Conservation (phyloP, 2,888 invertebrate species). For the Parascotia fuliginaria region DNA sequence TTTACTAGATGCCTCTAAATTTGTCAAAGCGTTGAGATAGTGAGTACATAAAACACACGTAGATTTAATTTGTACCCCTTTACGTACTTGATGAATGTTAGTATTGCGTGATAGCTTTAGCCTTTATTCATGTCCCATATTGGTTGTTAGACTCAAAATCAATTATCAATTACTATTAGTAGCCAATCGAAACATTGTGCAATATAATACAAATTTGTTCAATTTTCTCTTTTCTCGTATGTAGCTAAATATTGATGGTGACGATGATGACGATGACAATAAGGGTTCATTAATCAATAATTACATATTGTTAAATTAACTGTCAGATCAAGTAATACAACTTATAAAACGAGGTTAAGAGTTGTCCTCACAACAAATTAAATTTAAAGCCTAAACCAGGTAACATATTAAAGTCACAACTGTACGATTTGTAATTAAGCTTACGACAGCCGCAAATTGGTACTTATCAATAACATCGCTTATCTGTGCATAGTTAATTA, state of each 20-base stretch:
- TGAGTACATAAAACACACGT: slow-evolving; percentile 37
- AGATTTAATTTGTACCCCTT: slow-evolving; percentile 14
- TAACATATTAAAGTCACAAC: slow-evolving; percentile 29
- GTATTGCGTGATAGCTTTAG: background rate
- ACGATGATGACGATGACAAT: too few relatives aligned
- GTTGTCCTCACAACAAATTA: background rate
- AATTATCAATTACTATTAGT: too few relatives aligned
- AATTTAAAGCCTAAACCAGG: background rate
- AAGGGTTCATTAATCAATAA: too few relatives aligned
- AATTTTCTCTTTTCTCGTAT: too few relatives aligned
- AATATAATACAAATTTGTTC: too few relatives aligned
- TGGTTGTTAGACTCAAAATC: too few relatives aligned
- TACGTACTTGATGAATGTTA: too few relatives aligned
- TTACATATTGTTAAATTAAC: background rate
- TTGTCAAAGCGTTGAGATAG: slow-evolving; percentile 58
- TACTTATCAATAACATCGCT: slow-evolving; percentile 45
- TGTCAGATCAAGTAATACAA: background rate
- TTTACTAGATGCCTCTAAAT: slow-evolving; percentile 62
- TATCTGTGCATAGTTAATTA: slow-evolving; percentile 52
- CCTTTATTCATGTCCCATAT: too few relatives aligned
- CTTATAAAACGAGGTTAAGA: background rate
- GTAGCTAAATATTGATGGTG: too few relatives aligned
- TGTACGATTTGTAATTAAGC: slow-evolving; percentile 35
- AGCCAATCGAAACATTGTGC: too few relatives aligned
- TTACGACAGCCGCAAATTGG: slow-evolving; percentile 44